Percentiles rank a stretch among this genome's conserved stretches.
phyloP scores from a whole-genome alignment of 2,888 invertebrate species.

The Amblyjoppa proteus region DNA sequence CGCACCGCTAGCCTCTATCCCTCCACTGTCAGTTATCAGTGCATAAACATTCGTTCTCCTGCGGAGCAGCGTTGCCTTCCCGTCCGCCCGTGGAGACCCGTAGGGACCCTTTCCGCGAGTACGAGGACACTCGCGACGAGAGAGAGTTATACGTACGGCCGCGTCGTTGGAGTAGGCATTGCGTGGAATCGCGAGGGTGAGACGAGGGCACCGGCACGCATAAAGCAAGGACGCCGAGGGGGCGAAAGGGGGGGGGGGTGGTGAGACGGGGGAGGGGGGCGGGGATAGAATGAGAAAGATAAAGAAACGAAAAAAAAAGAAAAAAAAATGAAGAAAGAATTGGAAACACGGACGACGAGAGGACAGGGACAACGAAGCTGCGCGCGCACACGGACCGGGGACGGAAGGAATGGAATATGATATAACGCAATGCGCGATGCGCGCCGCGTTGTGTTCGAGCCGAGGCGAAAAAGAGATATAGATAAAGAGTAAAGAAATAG shows the following conservation, averaged over 20 bases:
- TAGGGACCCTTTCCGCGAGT: conserved; percentile 43
- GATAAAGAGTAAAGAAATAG: conserved; percentile 46
- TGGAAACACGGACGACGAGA: conserved; percentile 51
- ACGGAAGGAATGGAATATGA: conserved; percentile 80
- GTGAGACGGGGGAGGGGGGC: conserved; percentile 56
- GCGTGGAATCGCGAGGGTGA: conserved; percentile 39
- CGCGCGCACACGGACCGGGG: conserved; percentile 69
- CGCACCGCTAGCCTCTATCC: conserved; percentile 65
- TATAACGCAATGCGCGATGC: conserved; percentile 73
- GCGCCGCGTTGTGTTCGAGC: conserved; percentile 30
- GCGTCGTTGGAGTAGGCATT: conserved; percentile 26
- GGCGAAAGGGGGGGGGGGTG: conserved; percentile 2
- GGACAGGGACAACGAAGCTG: conserved; percentile 59
- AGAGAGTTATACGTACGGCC: conserved; percentile 58
- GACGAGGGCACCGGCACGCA: conserved; percentile 72
- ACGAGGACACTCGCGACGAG: conserved; percentile 59
- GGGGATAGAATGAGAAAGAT: conserved; percentile 57
- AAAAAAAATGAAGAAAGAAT: conserved; percentile 28
- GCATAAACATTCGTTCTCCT: conserved; percentile 79
- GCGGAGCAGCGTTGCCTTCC: conserved; percentile 68
- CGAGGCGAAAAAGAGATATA: conserved; percentile 40
- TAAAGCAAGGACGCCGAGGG: conserved; percentile 71
- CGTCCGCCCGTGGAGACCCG: conserved; percentile 60
- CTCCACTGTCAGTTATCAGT: conserved; percentile 78
- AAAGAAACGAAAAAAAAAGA: not conserved